A percentile compares a stretch with the other conserved stretches of the same genome.
Evolutionary conservation across 1,140 invertebrate genomes (phyloP).

Genomic region (Leguminivora glycinivorella): DNA sequence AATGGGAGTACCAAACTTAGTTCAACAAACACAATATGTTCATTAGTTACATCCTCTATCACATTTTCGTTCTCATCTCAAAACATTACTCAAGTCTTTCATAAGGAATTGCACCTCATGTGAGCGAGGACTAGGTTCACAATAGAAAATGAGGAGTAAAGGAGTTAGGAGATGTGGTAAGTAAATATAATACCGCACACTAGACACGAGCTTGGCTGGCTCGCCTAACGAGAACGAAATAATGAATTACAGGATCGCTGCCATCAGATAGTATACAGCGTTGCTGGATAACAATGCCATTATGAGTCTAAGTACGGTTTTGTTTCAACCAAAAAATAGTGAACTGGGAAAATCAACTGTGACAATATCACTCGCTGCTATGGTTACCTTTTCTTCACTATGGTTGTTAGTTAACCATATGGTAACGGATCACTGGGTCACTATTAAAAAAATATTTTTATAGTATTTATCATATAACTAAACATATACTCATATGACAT

Average conservation of each 20-base stretch:
- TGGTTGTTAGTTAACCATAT: no score
- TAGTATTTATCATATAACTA: no score
- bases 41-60: conserved; percentile 22
- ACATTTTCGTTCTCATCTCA: conserved; percentile 4
- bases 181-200: conserved; percentile 12
- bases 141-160: neutral
- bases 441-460: no score
- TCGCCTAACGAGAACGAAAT: conserved; percentile 24
- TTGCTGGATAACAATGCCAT: neutral
- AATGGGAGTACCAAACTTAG: conserved; percentile 11
- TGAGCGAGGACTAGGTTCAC: neutral
- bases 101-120: neutral
- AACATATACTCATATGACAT: no score
- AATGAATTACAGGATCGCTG: conserved; percentile 27
- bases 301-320: neutral
- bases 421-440: no score
- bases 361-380: no score
- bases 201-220: conserved; percentile 2
- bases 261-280: neutral
- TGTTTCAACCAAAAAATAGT: neutral
- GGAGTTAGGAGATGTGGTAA: neutral
- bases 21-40: conserved; percentile 28
- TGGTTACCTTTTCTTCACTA: no score
- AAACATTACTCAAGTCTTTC: neutral
- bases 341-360: no score